Base-by-base conservation (phyloP, 1,140 invertebrate genomes). In the Drosophila albomicans region DNA sequence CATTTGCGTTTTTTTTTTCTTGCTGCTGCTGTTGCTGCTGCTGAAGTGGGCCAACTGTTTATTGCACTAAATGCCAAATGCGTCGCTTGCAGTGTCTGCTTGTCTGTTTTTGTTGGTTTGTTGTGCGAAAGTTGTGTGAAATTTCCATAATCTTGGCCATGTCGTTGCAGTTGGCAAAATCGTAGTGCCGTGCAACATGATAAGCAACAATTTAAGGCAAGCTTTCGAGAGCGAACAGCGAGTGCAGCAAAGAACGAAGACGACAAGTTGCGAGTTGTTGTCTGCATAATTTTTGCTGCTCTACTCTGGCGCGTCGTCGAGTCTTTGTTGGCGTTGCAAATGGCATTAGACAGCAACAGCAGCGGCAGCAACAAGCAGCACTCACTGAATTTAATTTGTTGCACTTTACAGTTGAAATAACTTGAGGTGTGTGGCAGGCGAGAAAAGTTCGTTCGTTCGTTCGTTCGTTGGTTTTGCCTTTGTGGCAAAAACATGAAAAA, bases 321-420 rank as follows among this genome's bases (percentile, higher is more conserved):
- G 11, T 56, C 58, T 41, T 51, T 62, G 20, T 54, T 72, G 51
- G 16, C 20, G 45, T 45, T 70, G 74, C 74, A 75, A 75, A 64
- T 71, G 69, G 66, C 76, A 79, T 64, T 65, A 71, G 84, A 13
- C 61, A 68, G 35, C 63, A 48, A 67, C 78, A 76, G 58, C 75
- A 49, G 15, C 70, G 59, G 46, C 65, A 64, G 46, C 75, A 62
- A 56, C 57, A 52, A 73, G 62, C 79, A 78, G 56, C 74, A 77
- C 64, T 85, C 48, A 77, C 59, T 66, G 84, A 88, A 88, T 88
- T 89, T 88, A 84, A 88, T 88, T 88, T 88, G 85, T 78, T 76
- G 80, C 85, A 84, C 80, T 88, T 87, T 84, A 75, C 84, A 87
- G 84, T 84, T 89, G 84, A 88, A 88, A 75, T 81, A 87, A 80